Base-by-base conservation (phyloP, 2,113 vertebrate genomes). In the Lipotes vexillifer region DNA sequence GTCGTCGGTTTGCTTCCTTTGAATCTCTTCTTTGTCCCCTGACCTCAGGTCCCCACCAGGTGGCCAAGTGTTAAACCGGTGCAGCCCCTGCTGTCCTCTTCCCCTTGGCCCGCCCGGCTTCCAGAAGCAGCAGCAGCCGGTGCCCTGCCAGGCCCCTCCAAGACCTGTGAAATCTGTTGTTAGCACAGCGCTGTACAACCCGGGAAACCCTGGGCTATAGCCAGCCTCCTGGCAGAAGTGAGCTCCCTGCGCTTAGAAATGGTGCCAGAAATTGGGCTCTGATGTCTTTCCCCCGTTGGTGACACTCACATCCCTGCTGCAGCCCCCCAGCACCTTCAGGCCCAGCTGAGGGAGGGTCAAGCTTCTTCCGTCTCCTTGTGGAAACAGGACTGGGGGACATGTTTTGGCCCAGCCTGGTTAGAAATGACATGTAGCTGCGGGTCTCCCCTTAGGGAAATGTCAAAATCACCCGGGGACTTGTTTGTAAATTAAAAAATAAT, bases 21-120 rank as follows among this genome's bases (percentile, higher is more conserved):
- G 88, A 92, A 46, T 96, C 77, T 96, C 21, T 88, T 27, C 72
- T 95, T 84, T 91, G 85, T 96, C 52, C n/a, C 49, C 80, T 11
- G 72, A 59, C 75, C 82, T 95, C 66, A 75, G 92, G 69, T 75
- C 61, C 25, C 38, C 7, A 38, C 84, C 83, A 94, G 94, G 92
- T 81, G 83, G 74, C 61, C 49, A 29, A 33, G 59, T 2, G 69
- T 80, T 36, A 92, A 49, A n/a, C 27, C 2, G 0, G 3, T 9
- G 44, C 44, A 61, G 33, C 66, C 52, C 49, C 83, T 14, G 15
- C 36, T 1, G 11, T 44, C 38, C 55, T 41, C 9, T 7, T 36
- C 17, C 29, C 71, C 49, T 18, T 0, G 0, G 38, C 6, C 29
- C 29, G 23, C 33, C 55, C 57, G 11, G 57, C 36, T 75, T 27